Base-by-base conservation (phyloP, 2,888 invertebrate genomes). In the Drosophila antonietae region DNA sequence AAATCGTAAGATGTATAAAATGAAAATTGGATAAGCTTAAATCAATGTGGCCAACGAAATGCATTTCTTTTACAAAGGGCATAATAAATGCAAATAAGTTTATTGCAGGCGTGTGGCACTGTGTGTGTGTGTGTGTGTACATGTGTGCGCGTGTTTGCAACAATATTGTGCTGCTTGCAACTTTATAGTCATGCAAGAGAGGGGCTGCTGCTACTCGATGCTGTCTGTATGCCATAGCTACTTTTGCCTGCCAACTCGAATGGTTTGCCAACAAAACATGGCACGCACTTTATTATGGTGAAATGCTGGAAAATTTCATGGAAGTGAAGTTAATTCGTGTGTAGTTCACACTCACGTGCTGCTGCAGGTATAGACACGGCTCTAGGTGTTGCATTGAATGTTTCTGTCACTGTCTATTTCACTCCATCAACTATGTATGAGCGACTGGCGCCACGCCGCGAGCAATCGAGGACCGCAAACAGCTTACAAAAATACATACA, bases 301-400 rank as follows among this genome's bases (percentile, higher is more conserved):
- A 73, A 79, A 88, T 76, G 73, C 83, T 76, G 70, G 66, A 71
- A 76, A 87, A 71, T 76, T 81, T 76, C 71, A 78, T 73, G 76
- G 79, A 76, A 81, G 76, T 72, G 84, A 66, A 81, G 90, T 87
- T 90, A 87, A 90, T 90, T 87, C 90, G 73, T 75, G 77, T 72
- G 68, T 65, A 69, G 64, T 68, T 71, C 63, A 41, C 52, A 33
- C 31, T n/a, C 33, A 44, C 41, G 47, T 51, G 55, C 52, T 12
- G 18, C 49, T n/a, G 28, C 53, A 6, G 44, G 41, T 43, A 35
- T 53, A 12, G 31, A 33, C 7, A 46, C 61, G 12, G 47, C 43
- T 61, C n/a, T 14, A 15, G 47, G 10, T 43, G 61, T 47, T 58
- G 39, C 23, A 20, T 9, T 12, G 46, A 33, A 20, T 31, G 31